These are phyloP conservation scores for Panurus biarmicus DNA, from an alignment of 2,113 vertebrate genomes.

Conservation along the genomic window DNA sequence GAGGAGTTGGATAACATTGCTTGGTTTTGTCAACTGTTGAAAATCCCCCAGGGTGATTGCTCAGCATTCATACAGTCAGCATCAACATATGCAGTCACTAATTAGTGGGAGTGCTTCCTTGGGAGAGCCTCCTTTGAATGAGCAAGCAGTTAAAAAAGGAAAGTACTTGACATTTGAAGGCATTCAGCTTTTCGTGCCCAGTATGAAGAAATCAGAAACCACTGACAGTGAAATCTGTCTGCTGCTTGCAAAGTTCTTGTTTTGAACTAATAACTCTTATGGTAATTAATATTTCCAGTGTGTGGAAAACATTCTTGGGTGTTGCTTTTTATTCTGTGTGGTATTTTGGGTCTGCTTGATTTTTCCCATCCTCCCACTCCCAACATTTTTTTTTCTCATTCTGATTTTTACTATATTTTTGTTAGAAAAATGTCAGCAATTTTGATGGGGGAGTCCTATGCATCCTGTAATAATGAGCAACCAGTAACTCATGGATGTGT, in stretches of 20 bases:
- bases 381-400: background rate
- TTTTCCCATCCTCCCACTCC: background rate
- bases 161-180: background rate
- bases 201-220: background rate
- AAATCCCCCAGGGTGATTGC: background rate
- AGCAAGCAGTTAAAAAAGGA: background rate
- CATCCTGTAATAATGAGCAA: background rate
- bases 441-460: background rate
- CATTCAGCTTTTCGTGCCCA: background rate
- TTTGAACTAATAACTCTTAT: constrained; percentile 4
- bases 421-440: background rate
- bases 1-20: background rate
- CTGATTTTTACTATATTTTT: background rate
- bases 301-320: background rate
- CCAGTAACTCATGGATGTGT: background rate
- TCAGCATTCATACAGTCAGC: background rate
- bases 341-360: constrained; percentile 31
- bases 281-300: background rate
- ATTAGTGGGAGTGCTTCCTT: background rate
- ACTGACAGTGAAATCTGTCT: background rate
- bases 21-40: background rate
- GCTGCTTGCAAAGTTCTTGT: background rate
- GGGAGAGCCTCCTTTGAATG: background rate
- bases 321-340: constrained; percentile 21
- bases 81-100: background rate